Evolutionary conservation across 2,113 vertebrate species (phyloP).

Genomic region (Chloroceryle aenea): DNA sequence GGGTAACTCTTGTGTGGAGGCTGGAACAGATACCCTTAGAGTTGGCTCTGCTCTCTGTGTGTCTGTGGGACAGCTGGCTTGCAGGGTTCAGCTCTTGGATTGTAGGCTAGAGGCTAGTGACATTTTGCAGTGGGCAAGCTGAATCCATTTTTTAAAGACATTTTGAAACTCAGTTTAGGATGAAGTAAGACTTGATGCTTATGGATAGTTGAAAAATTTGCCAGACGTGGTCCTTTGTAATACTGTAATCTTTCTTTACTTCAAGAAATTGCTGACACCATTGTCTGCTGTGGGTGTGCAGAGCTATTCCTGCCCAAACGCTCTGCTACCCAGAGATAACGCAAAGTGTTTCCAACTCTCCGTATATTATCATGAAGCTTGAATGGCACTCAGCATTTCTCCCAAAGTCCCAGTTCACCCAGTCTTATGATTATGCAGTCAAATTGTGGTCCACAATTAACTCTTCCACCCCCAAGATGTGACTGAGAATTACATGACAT

Average conservation of each 20-base stretch:
- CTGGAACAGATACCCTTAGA: background rate
- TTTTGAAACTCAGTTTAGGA: background rate
- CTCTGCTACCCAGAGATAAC: background rate
- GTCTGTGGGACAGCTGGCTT: background rate
- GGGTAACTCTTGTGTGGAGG: background rate
- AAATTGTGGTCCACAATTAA: background rate
- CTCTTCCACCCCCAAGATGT: background rate
- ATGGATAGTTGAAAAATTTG: background rate
- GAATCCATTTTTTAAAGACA: background rate
- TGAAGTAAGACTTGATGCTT: background rate
- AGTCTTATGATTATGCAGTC: background rate
- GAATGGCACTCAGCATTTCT: background rate
- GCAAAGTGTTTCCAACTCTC: background rate
- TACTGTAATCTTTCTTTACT: background rate
- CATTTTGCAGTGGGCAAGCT: background rate
- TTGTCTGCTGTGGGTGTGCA: background rate
- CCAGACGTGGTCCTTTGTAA: background rate
- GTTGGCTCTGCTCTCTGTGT: background rate
- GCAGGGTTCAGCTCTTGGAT: fast-evolving
- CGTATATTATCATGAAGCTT: background rate
- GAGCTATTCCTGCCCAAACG: background rate
- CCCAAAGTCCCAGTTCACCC: background rate
- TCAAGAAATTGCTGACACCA: background rate
- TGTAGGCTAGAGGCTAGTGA: fast-evolving
- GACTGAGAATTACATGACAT: background rate